A percentile compares a stretch with the other conserved stretches of the same genome.
phyloP scores from a whole-genome alignment of 2,113 vertebrate species.

The Bufo gargarizans region DNA sequence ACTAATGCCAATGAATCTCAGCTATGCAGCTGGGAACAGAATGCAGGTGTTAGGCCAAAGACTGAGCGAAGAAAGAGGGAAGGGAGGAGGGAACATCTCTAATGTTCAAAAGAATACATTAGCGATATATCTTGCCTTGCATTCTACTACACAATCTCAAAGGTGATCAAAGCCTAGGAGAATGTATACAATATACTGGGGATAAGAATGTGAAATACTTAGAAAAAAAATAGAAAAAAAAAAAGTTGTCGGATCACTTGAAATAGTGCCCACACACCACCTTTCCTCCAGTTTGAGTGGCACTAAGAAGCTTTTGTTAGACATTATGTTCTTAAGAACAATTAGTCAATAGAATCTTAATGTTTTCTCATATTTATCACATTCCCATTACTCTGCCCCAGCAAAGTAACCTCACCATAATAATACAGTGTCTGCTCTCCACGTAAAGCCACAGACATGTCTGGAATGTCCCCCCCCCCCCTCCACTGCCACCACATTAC shows the following conservation, averaged over 20 bases:
- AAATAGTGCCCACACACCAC: background rate
- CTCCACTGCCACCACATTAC: slow-evolving; percentile 19
- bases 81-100: background rate
- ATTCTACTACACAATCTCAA: background rate
- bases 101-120: slow-evolving; percentile 11
- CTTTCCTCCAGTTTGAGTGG: background rate
- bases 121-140: background rate
- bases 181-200: background rate
- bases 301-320: background rate
- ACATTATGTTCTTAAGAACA: slow-evolving; percentile 9
- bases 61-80: background rate
- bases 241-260: background rate
- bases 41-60: slow-evolving; percentile 50
- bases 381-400: background rate
- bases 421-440: slow-evolving; percentile 29
- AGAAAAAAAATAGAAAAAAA: background rate
- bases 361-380: slow-evolving; percentile 5
- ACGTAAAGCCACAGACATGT: slow-evolving; percentile 61
- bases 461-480: slow-evolving; percentile 59
- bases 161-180: background rate
- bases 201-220: background rate
- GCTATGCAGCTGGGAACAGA: slow-evolving; percentile 57
- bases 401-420: slow-evolving; percentile 4
- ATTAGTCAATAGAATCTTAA: slow-evolving; percentile 9
- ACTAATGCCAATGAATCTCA: slow-evolving; percentile 61